Evolutionary conservation across 2,797 vertebrate species (phyloP).

Genomic region (Lepilemur ruficaudatus): DNA sequence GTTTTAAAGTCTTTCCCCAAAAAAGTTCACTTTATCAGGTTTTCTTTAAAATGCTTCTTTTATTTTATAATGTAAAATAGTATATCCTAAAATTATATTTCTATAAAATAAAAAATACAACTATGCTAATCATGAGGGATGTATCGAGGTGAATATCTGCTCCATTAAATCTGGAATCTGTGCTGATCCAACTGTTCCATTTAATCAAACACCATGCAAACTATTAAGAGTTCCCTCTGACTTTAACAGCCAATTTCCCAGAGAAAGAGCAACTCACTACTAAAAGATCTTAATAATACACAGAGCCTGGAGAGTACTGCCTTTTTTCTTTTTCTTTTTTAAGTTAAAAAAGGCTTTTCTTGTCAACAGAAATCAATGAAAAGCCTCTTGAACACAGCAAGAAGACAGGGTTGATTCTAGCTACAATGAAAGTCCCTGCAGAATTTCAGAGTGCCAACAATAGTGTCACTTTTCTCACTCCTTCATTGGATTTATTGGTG

Average conservation of each 20-base stretch:
- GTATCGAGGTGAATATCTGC: conserved; percentile 60
- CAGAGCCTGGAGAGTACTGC: conserved; percentile 70
- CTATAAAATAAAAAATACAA: conserved; percentile 32
- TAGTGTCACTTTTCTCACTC: conserved; percentile 63
- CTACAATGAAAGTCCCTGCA: conserved; percentile 60
- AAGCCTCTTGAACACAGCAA: conserved; percentile 82
- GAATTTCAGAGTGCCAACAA: conserved; percentile 70
- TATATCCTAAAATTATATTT: conserved; percentile 27
- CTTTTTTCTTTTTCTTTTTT: conserved; percentile 65
- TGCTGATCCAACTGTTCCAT: conserved; percentile 78
- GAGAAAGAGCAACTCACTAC: conserved; percentile 82
- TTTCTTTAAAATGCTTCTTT: conserved; percentile 26
- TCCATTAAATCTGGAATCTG: conserved; percentile 78
- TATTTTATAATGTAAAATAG: conserved; percentile 23
- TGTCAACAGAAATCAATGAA: conserved; percentile 83
- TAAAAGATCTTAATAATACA: conserved; percentile 84
- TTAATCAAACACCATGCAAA: conserved; percentile 81
- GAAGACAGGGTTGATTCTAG: conserved; percentile 70
- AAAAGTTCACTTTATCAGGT: conserved; percentile 8
- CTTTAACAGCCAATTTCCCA: conserved; percentile 81
- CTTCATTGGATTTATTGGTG: conserved; percentile 26
- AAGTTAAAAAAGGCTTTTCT: conserved; percentile 76
- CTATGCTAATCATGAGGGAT: conserved; percentile 50
- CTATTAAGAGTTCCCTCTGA: conserved; percentile 77
- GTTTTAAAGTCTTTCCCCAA: conserved; percentile 10